Evolutionary conservation across 2,888 invertebrate genomes (phyloP).

Genomic region (Sarcophaga caerulescens): DNA sequence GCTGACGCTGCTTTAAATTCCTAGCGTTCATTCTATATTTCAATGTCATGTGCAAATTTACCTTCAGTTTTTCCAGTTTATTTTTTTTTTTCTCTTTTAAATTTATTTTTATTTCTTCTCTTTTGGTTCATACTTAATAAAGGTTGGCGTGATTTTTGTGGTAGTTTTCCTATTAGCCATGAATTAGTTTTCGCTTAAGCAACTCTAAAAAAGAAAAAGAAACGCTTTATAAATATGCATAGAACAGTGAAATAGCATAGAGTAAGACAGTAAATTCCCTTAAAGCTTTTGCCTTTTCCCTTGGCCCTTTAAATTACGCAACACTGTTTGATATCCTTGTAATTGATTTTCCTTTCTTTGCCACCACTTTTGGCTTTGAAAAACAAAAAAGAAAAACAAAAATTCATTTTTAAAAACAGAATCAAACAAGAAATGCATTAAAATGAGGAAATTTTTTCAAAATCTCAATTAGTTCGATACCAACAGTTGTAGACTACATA

Average conservation of each 20-base stretch:
- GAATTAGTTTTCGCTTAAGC: conserved; percentile 36
- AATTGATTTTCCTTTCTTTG: conserved; percentile 41
- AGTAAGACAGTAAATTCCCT: not conserved
- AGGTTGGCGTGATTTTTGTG: conserved; percentile 34
- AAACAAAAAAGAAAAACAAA: not conserved
- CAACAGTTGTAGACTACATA: conserved; percentile 49
- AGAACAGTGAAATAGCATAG: not conserved
- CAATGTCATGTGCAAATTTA: conserved; percentile 36
- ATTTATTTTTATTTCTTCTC: not conserved
- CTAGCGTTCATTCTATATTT: not conserved
- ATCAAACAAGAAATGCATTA: conserved; percentile 23
- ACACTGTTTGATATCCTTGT: conserved; percentile 42
- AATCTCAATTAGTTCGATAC: conserved; percentile 45
- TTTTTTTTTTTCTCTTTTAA: conserved; percentile 8
- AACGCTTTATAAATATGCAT: not conserved
- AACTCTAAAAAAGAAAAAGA: conserved; percentile 49
- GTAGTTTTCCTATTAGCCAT: conserved; percentile 42
- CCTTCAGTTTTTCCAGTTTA: not conserved
- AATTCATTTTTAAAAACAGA: not conserved
- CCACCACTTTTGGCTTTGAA: not conserved
- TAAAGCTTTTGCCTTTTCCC: not conserved
- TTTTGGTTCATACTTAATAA: conserved; percentile 28
- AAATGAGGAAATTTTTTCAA: conserved; percentile 40
- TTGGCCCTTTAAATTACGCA: not conserved
- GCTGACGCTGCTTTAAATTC: not conserved